Percentiles rank a stretch among this genome's conserved stretches.
Evolutionary conservation across 1,140 invertebrate species (phyloP).

Genomic region (Drosophila athabasca): DNA sequence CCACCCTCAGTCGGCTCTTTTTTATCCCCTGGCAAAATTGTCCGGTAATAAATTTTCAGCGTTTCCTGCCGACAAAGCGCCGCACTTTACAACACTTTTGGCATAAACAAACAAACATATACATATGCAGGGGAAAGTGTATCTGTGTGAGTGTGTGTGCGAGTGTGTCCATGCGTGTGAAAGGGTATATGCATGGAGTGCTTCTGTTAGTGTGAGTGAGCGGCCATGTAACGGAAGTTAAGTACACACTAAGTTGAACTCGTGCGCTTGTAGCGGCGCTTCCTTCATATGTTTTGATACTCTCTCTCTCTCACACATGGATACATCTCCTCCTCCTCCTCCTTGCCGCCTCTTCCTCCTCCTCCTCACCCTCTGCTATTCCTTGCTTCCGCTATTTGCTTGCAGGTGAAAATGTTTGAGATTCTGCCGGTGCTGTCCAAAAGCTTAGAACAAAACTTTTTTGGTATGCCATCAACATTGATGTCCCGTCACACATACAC

Average conservation of each 20-base stretch:
- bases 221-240: constrained; percentile 79
- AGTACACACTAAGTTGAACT: constrained; percentile 82
- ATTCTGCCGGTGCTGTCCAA: constrained; percentile 68
- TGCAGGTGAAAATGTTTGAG: constrained; percentile 76
- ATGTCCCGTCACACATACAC: constrained; percentile 40
- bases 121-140: constrained; percentile 17
- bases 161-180: constrained; percentile 68
- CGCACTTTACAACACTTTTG: constrained; percentile 81
- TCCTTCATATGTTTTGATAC: constrained; percentile 81
- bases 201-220: constrained; percentile 30
- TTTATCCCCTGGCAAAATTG: constrained; percentile 76
- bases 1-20: constrained; percentile 25
- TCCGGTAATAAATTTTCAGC: constrained; percentile 82
- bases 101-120: constrained; percentile 76
- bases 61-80: constrained; percentile 81
- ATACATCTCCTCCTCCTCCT: constrained; percentile 5
- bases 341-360: neutral
- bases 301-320: constrained; percentile 34
- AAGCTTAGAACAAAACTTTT: constrained; percentile 79
- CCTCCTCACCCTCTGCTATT: neutral
- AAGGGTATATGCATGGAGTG: constrained; percentile 38
- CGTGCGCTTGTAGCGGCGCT: constrained; percentile 76
- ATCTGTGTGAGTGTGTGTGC: constrained; percentile 23
- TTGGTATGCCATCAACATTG: constrained; percentile 74
- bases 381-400: constrained; percentile 44